Percentiles rank a stretch among this genome's conserved stretches.
These are phyloP conservation scores for Heteromurus nitidus DNA, from an alignment of 2,888 invertebrate species.

Conservation along the genomic window DNA sequence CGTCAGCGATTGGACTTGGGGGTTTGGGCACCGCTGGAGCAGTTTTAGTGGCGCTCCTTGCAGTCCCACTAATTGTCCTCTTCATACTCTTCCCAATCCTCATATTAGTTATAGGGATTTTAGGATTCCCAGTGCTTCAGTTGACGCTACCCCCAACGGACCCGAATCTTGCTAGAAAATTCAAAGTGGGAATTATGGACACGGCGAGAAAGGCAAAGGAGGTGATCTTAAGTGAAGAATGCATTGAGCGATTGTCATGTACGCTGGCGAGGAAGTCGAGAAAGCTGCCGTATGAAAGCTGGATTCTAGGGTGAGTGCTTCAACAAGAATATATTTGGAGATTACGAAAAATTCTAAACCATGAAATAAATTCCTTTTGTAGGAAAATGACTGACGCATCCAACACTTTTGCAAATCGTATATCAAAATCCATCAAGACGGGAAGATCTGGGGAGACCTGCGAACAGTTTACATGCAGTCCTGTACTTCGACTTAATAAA, in stretches of 20 bases:
- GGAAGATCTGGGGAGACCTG: slow-evolving; percentile 57
- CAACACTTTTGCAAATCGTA: slow-evolving; percentile 59
- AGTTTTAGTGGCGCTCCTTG: slow-evolving; percentile 23
- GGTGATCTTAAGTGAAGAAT: slow-evolving; percentile 68
- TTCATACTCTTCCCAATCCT: slow-evolving; percentile 60
- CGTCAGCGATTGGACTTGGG: slow-evolving; percentile 35
- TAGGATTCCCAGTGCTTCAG: slow-evolving; percentile 63
- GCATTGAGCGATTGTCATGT: slow-evolving; percentile 69
- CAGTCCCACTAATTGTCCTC: slow-evolving; percentile 48
- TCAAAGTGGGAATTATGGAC: slow-evolving; percentile 26
- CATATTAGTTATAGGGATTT: slow-evolving; percentile 47
- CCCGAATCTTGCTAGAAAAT: slow-evolving; percentile 5
- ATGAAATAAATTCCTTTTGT: slow-evolving; percentile 7
- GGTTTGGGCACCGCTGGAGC: slow-evolving; percentile 29
- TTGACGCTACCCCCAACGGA: slow-evolving; percentile 53
- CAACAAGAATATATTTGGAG: not conserved
- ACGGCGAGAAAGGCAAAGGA: slow-evolving; percentile 47
- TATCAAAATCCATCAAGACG: slow-evolving; percentile 64
- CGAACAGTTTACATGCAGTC: slow-evolving; percentile 50
- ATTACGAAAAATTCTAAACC: not conserved
- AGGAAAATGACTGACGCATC: slow-evolving; percentile 62
- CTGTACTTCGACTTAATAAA: slow-evolving; percentile 27
- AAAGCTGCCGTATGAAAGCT: slow-evolving; percentile 56
- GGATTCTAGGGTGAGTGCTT: slow-evolving; percentile 65
- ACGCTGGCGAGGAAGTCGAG: slow-evolving; percentile 58